phyloP scores from a whole-genome alignment of 2,797 vertebrate genomes.

The Sarcoramphus papa region DNA sequence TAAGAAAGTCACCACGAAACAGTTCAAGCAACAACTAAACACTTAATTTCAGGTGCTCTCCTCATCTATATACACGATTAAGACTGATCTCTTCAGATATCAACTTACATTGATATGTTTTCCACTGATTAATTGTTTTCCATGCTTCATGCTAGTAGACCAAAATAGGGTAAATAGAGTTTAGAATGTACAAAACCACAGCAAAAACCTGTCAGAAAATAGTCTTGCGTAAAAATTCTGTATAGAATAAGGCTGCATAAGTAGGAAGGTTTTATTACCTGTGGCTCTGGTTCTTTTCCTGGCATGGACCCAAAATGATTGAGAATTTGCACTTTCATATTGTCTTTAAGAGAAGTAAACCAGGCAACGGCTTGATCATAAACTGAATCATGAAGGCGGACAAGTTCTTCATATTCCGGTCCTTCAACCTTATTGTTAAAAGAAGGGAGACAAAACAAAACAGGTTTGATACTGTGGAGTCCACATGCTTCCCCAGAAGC shows the following conservation, averaged over 20 bases:
- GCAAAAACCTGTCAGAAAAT: neutral
- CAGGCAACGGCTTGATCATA: conserved; percentile 89
- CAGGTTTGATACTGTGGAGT: neutral
- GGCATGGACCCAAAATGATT: conserved; percentile 92
- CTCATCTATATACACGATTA: neutral
- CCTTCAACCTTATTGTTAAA: conserved; percentile 80
- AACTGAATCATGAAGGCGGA: conserved; percentile 84
- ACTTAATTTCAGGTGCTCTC: neutral
- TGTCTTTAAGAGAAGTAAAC: conserved; percentile 91
- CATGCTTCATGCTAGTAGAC: neutral
- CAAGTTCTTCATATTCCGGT: conserved; percentile 83
- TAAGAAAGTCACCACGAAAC: neutral
- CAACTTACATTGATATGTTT: neutral
- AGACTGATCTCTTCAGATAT: neutral
- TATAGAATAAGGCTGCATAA: neutral
- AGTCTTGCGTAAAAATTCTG: neutral
- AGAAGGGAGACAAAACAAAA: neutral
- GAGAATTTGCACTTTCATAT: conserved; percentile 91
- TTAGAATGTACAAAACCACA: neutral
- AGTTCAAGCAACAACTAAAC: neutral
- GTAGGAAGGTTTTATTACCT: conserved; percentile 74
- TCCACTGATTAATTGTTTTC: neutral
- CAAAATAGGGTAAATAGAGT: neutral
- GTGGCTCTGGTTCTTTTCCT: conserved; percentile 82
- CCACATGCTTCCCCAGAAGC: neutral